These are phyloP conservation scores for Brachionus manjavacas DNA, from an alignment of 1,140 invertebrate species.

Conservation along the genomic window DNA sequence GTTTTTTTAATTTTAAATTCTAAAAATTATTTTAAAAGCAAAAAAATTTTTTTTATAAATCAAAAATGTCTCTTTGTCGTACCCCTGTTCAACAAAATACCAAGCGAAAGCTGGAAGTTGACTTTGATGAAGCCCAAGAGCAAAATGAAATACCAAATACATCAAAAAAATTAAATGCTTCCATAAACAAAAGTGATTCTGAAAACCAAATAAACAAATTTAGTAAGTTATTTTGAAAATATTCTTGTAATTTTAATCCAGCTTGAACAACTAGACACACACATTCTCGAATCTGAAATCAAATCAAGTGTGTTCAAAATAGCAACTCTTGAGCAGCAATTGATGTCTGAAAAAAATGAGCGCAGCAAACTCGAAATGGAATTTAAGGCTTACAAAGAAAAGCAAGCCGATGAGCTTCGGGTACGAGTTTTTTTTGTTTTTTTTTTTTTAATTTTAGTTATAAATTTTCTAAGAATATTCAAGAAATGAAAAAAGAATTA, in stretches of 20 bases:
- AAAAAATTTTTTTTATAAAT: neutral
- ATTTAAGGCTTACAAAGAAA: constrained; percentile 2
- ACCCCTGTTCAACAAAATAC: neutral
- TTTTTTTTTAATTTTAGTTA: too few species aligned
- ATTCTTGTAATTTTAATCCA: neutral
- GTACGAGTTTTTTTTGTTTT: neutral
- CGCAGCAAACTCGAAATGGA: constrained; percentile 12
- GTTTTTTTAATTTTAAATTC: too few species aligned
- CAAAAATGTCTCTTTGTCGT: neutral
- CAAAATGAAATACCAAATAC: neutral
- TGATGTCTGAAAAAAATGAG: constrained; percentile 30
- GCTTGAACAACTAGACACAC: neutral
- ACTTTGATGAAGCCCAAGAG: neutral
- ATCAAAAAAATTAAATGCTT: constrained; percentile 11
- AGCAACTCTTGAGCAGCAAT: constrained; percentile 5
- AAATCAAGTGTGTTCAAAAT: constrained; percentile 35
- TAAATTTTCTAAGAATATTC: neutral
- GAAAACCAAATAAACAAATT: constrained; percentile 10
- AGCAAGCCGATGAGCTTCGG: neutral
- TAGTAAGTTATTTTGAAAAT: neutral
- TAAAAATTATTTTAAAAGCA: neutral
- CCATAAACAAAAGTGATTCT: neutral
- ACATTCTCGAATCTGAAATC: constrained; percentile 17
- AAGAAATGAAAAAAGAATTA: constrained; percentile 7
- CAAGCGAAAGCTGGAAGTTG: neutral